Evolutionary conservation across 1,140 invertebrate species (phyloP).

Genomic region (Pseudomyrmex sp.): DNA sequence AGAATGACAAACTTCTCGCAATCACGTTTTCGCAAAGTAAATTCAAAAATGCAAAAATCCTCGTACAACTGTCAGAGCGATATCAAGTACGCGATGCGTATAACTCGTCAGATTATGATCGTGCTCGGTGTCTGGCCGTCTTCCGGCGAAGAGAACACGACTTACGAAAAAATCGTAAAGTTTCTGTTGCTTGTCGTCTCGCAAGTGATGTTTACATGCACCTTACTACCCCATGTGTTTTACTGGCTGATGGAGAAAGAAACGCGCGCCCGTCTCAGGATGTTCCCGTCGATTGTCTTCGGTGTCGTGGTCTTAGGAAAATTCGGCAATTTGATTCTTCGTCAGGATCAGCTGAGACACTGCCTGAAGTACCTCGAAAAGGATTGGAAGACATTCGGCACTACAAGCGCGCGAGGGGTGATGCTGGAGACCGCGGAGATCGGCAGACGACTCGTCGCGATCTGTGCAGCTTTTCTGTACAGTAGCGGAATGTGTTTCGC

Average conservation of each 20-base stretch:
- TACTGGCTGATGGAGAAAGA: conserved; percentile 16
- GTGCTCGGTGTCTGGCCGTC: conserved; percentile 42
- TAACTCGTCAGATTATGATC: conserved; percentile 21
- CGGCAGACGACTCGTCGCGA: conserved; percentile 63
- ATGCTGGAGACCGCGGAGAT: conserved; percentile 68
- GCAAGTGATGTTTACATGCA: not conserved
- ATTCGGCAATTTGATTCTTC: conserved; percentile 66
- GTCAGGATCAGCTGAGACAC: conserved; percentile 60
- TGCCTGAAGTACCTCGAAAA: conserved; percentile 72
- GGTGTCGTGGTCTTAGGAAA: conserved; percentile 70
- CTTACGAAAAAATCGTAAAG: not conserved
- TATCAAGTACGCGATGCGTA: conserved; percentile 8
- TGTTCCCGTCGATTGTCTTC: conserved; percentile 70
- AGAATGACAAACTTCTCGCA: too few species aligned
- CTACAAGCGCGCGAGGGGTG: conserved; percentile 34
- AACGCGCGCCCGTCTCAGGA: conserved; percentile 37
- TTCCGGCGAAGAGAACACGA: not conserved
- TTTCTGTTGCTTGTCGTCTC: not conserved
- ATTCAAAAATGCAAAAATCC: not conserved
- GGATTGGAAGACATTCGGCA: conserved; percentile 69
- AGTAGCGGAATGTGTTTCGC: conserved; percentile 73
- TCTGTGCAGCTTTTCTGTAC: conserved; percentile 74
- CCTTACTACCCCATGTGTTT: conserved; percentile 22
- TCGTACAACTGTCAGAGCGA: conserved; percentile 18
- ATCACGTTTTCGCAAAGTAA: too few species aligned